These are phyloP conservation scores for Scylla paramamosain DNA, from an alignment of 1,140 invertebrate species.

Conservation along the genomic window DNA sequence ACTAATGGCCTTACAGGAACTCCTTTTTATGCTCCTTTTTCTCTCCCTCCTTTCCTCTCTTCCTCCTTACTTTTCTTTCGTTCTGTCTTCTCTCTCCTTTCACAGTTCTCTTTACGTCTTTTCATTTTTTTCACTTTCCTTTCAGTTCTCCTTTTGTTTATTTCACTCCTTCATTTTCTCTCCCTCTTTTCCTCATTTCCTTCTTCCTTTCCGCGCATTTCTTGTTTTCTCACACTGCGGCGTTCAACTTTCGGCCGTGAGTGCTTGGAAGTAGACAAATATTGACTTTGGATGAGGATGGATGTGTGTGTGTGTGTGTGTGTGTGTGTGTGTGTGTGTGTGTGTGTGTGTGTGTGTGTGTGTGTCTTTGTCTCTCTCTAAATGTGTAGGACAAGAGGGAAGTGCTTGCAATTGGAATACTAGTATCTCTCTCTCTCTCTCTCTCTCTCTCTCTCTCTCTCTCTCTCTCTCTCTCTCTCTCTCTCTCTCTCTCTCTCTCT, in stretches of 20 bases:
- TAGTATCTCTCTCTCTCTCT: background rate
- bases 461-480: background rate
- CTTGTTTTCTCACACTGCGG: background rate
- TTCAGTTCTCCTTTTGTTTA: background rate
- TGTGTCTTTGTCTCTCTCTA: background rate
- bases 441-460: background rate
- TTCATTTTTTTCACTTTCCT: background rate
- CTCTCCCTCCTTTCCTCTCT: background rate
- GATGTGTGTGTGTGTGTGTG: background rate
- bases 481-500: too few relatives aligned
- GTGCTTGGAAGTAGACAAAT: background rate
- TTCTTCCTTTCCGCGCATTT: background rate
- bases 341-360: slow-evolving; percentile 13
- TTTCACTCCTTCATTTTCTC: background rate
- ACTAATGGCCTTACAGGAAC: background rate
- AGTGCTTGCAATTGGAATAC: too few relatives aligned
- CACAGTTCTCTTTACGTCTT: background rate
- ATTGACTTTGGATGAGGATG: background rate
- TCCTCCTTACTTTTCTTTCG: background rate
- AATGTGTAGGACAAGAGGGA: too few relatives aligned
- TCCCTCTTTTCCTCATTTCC: background rate
- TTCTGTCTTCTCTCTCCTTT: background rate
- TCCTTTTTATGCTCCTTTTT: background rate
- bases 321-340: slow-evolving; percentile 25
- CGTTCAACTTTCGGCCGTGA: background rate